phyloP scores from a whole-genome alignment of 35 echinoderm and acorn worm genomes.

The Diadema setosum region DNA sequence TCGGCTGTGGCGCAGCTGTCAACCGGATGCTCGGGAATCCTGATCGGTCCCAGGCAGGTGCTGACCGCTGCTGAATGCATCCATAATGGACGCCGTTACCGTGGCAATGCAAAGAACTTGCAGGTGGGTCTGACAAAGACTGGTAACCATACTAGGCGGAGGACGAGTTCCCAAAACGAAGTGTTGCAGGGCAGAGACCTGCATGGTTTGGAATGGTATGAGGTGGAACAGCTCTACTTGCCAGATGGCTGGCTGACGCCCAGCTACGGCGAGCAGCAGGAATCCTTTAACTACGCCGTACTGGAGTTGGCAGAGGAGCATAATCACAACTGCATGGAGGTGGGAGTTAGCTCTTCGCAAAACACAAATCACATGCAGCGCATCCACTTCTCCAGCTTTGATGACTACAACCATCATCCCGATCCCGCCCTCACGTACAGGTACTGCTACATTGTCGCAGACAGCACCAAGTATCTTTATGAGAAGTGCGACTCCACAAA shows the following conservation, averaged over 20 bases:
- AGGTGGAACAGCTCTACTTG: constrained; percentile 19
- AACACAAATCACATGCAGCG: neutral
- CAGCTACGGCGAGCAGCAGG: neutral
- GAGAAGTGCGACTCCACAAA: constrained; percentile 67
- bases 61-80: constrained; percentile 61
- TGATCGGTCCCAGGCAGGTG: constrained; percentile 51
- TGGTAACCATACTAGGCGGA: neutral
- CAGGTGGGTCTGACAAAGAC: neutral
- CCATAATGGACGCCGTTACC: constrained; percentile 22
- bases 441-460: constrained; percentile 54
- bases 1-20: constrained; percentile 19
- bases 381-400: constrained; percentile 59
- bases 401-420: neutral
- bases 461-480: constrained; percentile 40
- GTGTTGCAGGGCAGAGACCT: neutral
- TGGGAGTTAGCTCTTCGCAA: neutral
- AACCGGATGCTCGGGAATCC: constrained; percentile 37
- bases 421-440: constrained; percentile 58
- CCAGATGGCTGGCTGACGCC: constrained; percentile 44
- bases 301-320: neutral
- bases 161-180: neutral
- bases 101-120: neutral
- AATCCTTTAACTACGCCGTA: constrained; percentile 55
- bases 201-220: neutral
- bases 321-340: constrained; percentile 46